Evolutionary conservation across 2,797 vertebrate species (phyloP), one percentile per base, ranked within the genome.

Genomic region (Epinephelus awoara): DNA sequence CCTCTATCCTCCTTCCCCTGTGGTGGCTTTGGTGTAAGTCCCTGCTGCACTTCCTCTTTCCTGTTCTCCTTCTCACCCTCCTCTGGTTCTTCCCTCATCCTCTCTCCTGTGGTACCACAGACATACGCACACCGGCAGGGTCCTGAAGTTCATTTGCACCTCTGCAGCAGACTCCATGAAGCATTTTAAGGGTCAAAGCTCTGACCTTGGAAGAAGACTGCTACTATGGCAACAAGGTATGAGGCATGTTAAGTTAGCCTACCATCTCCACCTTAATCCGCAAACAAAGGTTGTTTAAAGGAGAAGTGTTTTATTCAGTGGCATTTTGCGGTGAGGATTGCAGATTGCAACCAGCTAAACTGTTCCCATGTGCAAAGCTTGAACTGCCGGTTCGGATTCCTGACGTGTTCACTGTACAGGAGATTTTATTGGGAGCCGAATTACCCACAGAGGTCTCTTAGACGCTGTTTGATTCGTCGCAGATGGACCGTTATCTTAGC

Each of bases 121-220:
- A 75, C 84, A 77, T 69, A 34, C 63, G 79, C 68, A 68, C 80
- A 47, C 72, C 47, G 79, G 70, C 77, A 77, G 52, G 75, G 62
- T 72, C 55, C 77, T 44, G 50, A 82, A 77, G 76, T 87, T 93
- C 85, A 93, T 93, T 93, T 90, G 79, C 89, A 92, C 88, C 92
- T 92, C 86, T 63, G 83, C 70, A 74, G 88, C 77, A 83, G 79
- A 73, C 82, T 84, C 77, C 70, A 54, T 29, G 71, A 81, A 79
- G 67, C 76, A 14, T 85, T 77, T 70, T 50, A 46, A n/a, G 56
- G 89, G 84, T 83, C 86, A 61, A 5, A 9, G 79, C 64, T 68
- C 69, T 88, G 85, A 89, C 90, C 89, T 93, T 89, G 91, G 68
- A 59, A 69, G 62, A 84, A 50, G 79, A 46, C 66, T 2, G 84